Evolutionary conservation across 2,797 vertebrate species (phyloP), one percentile per base, ranked within the genome.

Genomic region (Onychomys torridus): DNA sequence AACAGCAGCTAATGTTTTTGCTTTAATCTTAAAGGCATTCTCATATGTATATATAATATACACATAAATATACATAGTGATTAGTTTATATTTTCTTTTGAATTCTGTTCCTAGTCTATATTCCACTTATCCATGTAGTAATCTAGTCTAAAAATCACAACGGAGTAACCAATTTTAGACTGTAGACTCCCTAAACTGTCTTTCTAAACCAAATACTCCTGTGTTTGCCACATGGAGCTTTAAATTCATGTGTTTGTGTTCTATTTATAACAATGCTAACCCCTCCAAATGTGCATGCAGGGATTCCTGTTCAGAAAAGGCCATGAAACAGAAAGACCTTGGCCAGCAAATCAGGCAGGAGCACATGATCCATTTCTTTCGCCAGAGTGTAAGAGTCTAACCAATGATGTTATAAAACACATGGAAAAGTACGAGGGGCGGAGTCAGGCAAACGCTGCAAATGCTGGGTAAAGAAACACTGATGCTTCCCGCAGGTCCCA

Each of bases 141-240:
- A 93, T 78, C 49, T 89, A 59, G 4, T 84, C 32, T 37, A 92
- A 93, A 94, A 91, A 14, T 23, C 14, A 0, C 59, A 73, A 63
- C 5, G 40, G 8, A 65, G 19, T 65, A 94, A 63, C 34, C 14
- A 67, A 25, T 81, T 92, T 90, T 88, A 82, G 85, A 71, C 21
- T 57, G 19, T 37, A 92, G 52, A 52, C 65, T 92, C 63, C 77
- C 67, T 90, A 91, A 92, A 69, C 76, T 75, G 27, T 27, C 52
- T 75, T 88, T 94, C 82, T 89, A 87, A 90, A 55, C 25, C 49
- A 89, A 27, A 91, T 71, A 9, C 79, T 21, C 86, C 37, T 77
- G 46, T n/a, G 87, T 85, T 94, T 88, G 79, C 75, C 76, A 86
- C 69, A 29, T 32, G 55, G 61, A 86, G 77, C 77, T 90, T 89